Evolutionary conservation across 2,888 invertebrate genomes (phyloP), one percentile per base, ranked within the genome.

Genomic region (Chorisops tibialis): DNA sequence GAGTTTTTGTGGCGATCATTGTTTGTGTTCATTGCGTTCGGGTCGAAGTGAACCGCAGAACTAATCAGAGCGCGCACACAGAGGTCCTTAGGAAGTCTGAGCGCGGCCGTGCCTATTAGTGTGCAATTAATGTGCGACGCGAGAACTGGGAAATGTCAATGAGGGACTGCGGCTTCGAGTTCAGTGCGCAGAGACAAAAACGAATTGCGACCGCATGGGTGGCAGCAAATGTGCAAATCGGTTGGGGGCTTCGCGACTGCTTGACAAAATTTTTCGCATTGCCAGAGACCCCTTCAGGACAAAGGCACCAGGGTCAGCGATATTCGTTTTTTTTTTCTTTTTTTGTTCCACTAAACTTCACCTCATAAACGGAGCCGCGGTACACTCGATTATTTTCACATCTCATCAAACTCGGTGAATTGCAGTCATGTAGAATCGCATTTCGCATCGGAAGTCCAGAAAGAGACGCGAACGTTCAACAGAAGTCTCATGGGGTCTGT

Each of bases 171-270:
- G 35, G 35, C 18, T 12, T 41, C 22, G 22, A 54, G 41, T 56
- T 56, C 56, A 56, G 5, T 56, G 56, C 43, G 45, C 56, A 56
- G 30, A 45, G 37, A 56, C 45, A 56, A 56, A 43, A 21, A 30
- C 22, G 14, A 30, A 37, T 24, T 7, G 12, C 47, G 62, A 58
- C 56, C 60, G 58, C 65, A 65, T 64, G 54, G 64, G 65, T 65
- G 65, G 65, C 65, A 59, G 52, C 35, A 64, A 64, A 64, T 64
- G 64, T 64, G 64, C 64, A 64, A 54, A 62, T 50, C 61, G 30
- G 62, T 54, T 62, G 64, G 64, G 64, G 54, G 50, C 58, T 61
- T 61, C 61, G 58, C 18, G 50, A 51, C 22, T 56, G 38, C 58
- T 47, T 48, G 59, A 54, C 37, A 41, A 30, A 9, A 30, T 5